These are phyloP conservation scores for Orthonychiurus folsomi DNA, from an alignment of 2,888 invertebrate species.

Conservation along the genomic window DNA sequence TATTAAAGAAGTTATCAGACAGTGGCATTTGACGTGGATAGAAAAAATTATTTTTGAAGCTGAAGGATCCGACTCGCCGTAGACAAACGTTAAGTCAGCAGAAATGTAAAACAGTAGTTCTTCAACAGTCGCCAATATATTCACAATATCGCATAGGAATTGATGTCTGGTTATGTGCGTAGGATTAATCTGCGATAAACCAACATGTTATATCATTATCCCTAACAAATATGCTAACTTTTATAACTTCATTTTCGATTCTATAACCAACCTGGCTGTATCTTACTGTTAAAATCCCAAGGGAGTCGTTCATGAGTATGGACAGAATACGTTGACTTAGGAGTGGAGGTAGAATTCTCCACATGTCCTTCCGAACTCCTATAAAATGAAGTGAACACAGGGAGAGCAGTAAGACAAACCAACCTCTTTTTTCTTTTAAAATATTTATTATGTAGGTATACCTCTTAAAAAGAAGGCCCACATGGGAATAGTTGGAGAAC, in stretches of 20 bases:
- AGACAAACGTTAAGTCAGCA: slow-evolving; percentile 49
- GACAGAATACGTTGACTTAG: slow-evolving; percentile 77
- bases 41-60: slow-evolving; percentile 59
- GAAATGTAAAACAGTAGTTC: slow-evolving; percentile 64
- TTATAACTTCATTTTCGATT: not conserved
- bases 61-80: slow-evolving; percentile 34
- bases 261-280: slow-evolving; percentile 59
- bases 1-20: slow-evolving; percentile 63
- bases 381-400: slow-evolving; percentile 41
- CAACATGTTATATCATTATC: too few relatives aligned
- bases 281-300: slow-evolving; percentile 67
- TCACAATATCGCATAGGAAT: slow-evolving; percentile 64
- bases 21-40: slow-evolving; percentile 72
- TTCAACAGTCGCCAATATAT: slow-evolving; percentile 65
- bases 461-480: slow-evolving; percentile 84
- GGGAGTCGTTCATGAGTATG: slow-evolving; percentile 75
- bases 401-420: not conserved
- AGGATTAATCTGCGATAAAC: slow-evolving; percentile 53
- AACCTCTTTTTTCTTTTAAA: not conserved
- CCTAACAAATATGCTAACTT: slow-evolving; percentile 5
- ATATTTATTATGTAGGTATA: slow-evolving; percentile 40
- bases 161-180: slow-evolving; percentile 52
- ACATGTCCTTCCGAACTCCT: slow-evolving; percentile 70
- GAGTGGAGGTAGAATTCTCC: slow-evolving; percentile 79
- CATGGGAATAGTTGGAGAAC: slow-evolving; percentile 73